Base-by-base conservation (phyloP, 2,888 invertebrate genomes). In the Thera obeliscata region DNA sequence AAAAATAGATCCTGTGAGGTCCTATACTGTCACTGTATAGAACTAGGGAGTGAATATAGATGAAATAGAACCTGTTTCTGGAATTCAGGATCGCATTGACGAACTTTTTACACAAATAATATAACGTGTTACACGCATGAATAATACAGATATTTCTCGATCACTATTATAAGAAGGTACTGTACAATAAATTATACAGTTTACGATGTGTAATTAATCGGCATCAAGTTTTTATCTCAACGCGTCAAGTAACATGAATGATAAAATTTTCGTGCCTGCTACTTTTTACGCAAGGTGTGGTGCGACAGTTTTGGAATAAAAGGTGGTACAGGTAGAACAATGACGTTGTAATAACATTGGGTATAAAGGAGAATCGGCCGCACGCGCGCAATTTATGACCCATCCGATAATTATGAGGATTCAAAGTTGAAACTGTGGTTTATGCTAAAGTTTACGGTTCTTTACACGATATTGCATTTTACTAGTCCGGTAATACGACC, bases 371-470 rank as follows among this genome's bases (percentile, higher is more conserved):
- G 73, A 76, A 74, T 66, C 75, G 71, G 80, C 79, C 84, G 83
- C 84, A 81, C 84, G 80, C 80, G 74, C 74, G 74, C 69, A 84
- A 92, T 91, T 91, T 93, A 92, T 91, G 78, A 84, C 87, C 84
- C 85, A 86, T 87, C 84, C 87, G 86, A 91, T 91, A 91, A 91
- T 91, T 91, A 89, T 90, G 85, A 87, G 87, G 88, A 90, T 88
- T 88, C 88, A 86, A 87, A 86, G 85, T 83, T 84, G 84, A 86
- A 85, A 83, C 83, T 84, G 83, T 86, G 60, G 48, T 64, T 61
- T 49, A 64, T 41, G 67, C 82, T 82, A 81, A 82, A 85, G 73
- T 82, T 87, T 86, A 87, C 86, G 82, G 86, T 87, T 85, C 85
- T 87, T 89, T 83, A 87, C 46, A 43, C 63, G 56, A 67, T 64